Conservation (phyloP, 2,113 vertebrate species). For the Colinus virginianus region DNA sequence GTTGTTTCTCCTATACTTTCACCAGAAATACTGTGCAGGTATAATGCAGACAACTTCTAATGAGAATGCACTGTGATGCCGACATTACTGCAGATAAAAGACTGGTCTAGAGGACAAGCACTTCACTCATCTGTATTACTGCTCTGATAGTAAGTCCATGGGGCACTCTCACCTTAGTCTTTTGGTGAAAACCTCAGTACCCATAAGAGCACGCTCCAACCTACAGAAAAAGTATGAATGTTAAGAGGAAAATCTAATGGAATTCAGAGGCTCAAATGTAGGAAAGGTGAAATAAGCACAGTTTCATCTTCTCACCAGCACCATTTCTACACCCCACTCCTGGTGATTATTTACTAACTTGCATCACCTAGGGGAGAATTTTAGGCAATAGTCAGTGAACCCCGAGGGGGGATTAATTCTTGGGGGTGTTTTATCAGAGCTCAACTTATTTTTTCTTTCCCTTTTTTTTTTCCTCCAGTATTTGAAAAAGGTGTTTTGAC, state of each 20-base stretch:
- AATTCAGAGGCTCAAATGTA: not conserved
- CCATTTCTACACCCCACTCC: not conserved
- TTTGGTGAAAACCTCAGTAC: not conserved
- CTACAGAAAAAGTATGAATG: not conserved
- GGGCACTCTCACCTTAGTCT: not conserved
- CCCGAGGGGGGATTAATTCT: not conserved
- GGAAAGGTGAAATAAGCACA: not conserved
- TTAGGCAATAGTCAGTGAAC: not conserved
- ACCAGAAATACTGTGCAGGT: not conserved
- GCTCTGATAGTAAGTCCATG: not conserved
- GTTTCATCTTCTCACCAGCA: not conserved
- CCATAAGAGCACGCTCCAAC: fast-evolving
- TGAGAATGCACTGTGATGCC: not conserved
- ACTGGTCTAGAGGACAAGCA: not conserved
- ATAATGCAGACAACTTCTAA: not conserved
- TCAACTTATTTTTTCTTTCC: not conserved
- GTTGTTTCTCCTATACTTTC: not conserved
- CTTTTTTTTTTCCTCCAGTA: not conserved
- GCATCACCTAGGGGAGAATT: not conserved
- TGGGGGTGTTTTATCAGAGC: not conserved
- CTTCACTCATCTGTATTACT: not conserved
- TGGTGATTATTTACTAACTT: not conserved
- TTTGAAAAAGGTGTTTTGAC: not conserved
- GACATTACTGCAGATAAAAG: not conserved
- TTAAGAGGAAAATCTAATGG: not conserved